These are phyloP conservation scores for Hypercompe scribonia DNA, from an alignment of 2,888 invertebrate species.

Conservation along the genomic window DNA sequence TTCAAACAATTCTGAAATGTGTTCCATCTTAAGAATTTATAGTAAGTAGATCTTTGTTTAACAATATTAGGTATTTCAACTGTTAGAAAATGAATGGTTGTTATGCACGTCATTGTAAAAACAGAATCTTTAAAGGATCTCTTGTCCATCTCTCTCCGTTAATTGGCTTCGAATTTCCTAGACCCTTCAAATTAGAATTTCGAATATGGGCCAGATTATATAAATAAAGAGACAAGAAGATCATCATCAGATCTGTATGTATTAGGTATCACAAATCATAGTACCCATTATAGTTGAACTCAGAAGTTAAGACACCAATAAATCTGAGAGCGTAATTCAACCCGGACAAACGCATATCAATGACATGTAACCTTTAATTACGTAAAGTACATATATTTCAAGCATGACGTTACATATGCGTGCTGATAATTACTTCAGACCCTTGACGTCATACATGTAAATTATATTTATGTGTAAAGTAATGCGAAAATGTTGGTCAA, in stretches of 20 bases:
- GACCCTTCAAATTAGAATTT: too few relatives aligned
- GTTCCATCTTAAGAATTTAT: too few relatives aligned
- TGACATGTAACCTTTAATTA: conserved; percentile 53
- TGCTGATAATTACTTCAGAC: conserved; percentile 58
- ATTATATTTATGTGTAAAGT: conserved; percentile 59
- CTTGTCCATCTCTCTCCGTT: too few relatives aligned
- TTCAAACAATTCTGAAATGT: too few relatives aligned
- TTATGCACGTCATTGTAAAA: too few relatives aligned
- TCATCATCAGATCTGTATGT: neutral
- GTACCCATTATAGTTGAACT: neutral
- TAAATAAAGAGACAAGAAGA: too few relatives aligned
- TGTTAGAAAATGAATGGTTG: too few relatives aligned
- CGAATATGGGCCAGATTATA: too few relatives aligned
- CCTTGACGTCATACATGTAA: conserved; percentile 64
- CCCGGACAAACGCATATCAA: conserved; percentile 46
- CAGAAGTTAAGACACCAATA: neutral
- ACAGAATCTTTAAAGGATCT: too few relatives aligned
- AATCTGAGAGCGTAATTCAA: conserved; percentile 29
- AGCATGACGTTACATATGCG: conserved; percentile 54
- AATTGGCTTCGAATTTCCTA: too few relatives aligned
- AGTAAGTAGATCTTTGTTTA: too few relatives aligned
- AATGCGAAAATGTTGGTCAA: conserved; percentile 60
- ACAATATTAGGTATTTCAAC: too few relatives aligned
- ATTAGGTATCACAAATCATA: neutral
- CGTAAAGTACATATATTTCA: conserved; percentile 53